These are phyloP conservation scores for Zonotrichia leucophrys DNA, from an alignment of 2,113 vertebrate species.

Conservation along the genomic window DNA sequence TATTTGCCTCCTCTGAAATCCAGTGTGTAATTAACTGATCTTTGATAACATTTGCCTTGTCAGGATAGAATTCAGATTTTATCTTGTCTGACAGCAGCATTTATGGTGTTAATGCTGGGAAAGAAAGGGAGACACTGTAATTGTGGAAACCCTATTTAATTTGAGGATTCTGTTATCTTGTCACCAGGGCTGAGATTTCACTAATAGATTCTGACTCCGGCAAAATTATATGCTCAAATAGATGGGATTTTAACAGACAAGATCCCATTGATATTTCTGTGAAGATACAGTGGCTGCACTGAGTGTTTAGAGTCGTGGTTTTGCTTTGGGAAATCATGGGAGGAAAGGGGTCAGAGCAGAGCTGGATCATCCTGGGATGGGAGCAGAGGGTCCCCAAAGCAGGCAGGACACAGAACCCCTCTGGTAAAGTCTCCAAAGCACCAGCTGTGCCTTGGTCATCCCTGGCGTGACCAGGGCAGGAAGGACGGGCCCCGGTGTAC, in stretches of 20 bases:
- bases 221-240: constrained; percentile 59
- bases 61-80: constrained; percentile 64
- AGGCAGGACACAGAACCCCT: neutral
- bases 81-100: constrained; percentile 63
- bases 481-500: neutral
- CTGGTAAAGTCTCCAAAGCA: neutral
- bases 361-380: neutral
- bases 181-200: constrained; percentile 46
- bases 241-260: constrained; percentile 63
- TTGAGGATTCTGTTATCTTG: constrained; percentile 68
- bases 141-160: constrained; percentile 63
- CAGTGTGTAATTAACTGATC: constrained; percentile 67
- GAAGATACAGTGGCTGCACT: neutral
- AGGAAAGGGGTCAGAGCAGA: neutral
- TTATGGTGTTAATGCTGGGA: constrained; percentile 54
- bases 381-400: neutral
- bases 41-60: constrained; percentile 67
- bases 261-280: constrained; percentile 49
- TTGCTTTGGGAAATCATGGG: neutral
- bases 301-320: neutral
- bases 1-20: constrained; percentile 42
- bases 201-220: constrained; percentile 67
- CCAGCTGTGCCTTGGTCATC: neutral
- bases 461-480: neutral
- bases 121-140: constrained; percentile 51